Base-by-base conservation (phyloP, 2,888 invertebrate species). In the Brachynemurus nebulosus region DNA sequence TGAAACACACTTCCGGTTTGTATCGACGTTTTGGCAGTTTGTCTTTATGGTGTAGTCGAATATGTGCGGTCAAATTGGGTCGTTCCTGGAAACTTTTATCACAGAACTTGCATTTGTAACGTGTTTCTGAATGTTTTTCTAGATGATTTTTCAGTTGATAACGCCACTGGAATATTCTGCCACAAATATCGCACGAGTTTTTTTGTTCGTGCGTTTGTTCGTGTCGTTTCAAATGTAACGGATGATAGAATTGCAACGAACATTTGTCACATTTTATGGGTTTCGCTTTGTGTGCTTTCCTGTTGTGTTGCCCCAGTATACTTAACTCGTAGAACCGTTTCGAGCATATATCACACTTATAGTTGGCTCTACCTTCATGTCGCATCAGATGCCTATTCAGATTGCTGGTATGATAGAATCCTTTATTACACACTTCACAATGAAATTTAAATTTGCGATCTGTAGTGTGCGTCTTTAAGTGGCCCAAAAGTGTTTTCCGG, bases 291-390 rank as follows among this genome's bases (percentile, higher is more conserved):
- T 36, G 36, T 36, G n/a, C 19, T 30, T 30, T 14, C 19, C 19
- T 36, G 18, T 18, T 36, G 4, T 36, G 36, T 18, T 18, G n/a
- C 9, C 14, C 36, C 2, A 36, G 19, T 12, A 19, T 19, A 36
- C 36, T 36, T 2, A 36, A n/a, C 8, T 36, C 36, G 19, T 36
- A 36, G 19, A 16, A 36, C 2, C 36, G 18, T 36, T 36, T 36
- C n/a, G 36, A 36, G n/a, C 36, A 36, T 9, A 36, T 36, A 11
- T 36, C 36, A 36, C 36, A 36, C n/a, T 36, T 36, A 40, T 40
- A 40, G 4, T 25, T 21, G 7, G 17, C 27, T 20, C 11, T 20
- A 7, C 40, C 40, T 14, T 40, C 20, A 40, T 40, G 40, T 11
- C 40, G 14, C 6, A 12, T 23, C 18, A 40, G 17, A 16, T 40